Base-by-base conservation (phyloP, 2,797 vertebrate genomes). In the Sebastes paucispinis region DNA sequence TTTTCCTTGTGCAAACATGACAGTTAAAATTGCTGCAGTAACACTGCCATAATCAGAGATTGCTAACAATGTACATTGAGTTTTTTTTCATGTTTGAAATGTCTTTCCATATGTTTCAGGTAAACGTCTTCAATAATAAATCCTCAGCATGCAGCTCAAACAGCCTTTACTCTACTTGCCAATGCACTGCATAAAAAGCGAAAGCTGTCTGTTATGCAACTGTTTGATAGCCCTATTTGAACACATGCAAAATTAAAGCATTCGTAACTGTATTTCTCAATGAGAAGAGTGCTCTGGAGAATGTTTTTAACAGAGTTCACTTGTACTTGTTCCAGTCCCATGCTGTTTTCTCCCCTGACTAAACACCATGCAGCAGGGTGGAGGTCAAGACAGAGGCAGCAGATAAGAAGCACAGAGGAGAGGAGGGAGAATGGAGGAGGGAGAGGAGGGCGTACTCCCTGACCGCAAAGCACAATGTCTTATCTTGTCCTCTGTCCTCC, bases 401-500 rank as follows among this genome's bases (percentile, higher is more conserved):
- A 84, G 93, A 94, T 94, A 94, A 93, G 88, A 91, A 12, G 89
- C 79, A 91, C 79, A 81, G 87, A 86, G 62, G 77, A 89, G 87
- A 88, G 54, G 71, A 86, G 84, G 73, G 73, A 84, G 85, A 83
- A 80, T 62, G 69, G 75, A 80, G 81, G 86, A 80, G 85, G 80
- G 75, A 82, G 77, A 77, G 84, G 75, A 89, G 88, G 91, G 87
- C 80, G 84, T 91, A 81, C 91, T 92, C 93, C 85, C 88, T 89
- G 88, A 91, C 91, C 71, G 20, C 85, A 84, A 59, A 89, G 86
- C 88, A 89, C 85, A 91, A 87, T 85, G 88, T 92, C 88, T 95
- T 94, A 95, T 95, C 93, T 94, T 93, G 91, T 92, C 89, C 87
- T 90, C 87, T 80, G 87, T 90, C 89, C 91, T 93, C 86, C 85